Evolutionary conservation across 2,888 invertebrate species (phyloP).

Genomic region (Parasteatoda lunata): DNA sequence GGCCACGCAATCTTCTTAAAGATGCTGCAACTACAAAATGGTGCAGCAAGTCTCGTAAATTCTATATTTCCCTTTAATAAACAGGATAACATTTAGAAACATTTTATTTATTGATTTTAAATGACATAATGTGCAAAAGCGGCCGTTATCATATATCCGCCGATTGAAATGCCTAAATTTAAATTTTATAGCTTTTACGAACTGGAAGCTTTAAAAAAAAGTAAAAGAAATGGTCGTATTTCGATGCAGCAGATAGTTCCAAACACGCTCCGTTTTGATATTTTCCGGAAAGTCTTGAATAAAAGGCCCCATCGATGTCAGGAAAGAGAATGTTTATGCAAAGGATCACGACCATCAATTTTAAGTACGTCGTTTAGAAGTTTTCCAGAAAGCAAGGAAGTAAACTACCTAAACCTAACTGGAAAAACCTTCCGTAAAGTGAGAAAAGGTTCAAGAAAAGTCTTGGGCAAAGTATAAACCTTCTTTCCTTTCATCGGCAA

Average conservation of each 20-base stretch:
- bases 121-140: no score
- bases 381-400: not conserved
- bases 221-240: no score
- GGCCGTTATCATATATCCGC: no score
- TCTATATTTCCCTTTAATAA: no score
- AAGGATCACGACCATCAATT: conserved; percentile 31
- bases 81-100: no score
- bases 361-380: conserved; percentile 46
- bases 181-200: no score
- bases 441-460: not conserved
- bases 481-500: not conserved
- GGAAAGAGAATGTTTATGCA: conserved; percentile 37
- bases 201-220: no score
- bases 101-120: no score
- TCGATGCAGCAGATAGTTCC: not conserved
- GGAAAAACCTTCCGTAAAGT: not conserved
- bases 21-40: no score
- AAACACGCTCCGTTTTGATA: not conserved
- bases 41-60: no score
- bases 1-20: no score
- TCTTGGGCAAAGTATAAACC: not conserved
- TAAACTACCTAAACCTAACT: conserved; percentile 31
- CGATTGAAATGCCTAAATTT: no score
- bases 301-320: not conserved
- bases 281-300: not conserved